Conservation (phyloP, 2,113 vertebrate genomes). For the Raja brachyura region DNA sequence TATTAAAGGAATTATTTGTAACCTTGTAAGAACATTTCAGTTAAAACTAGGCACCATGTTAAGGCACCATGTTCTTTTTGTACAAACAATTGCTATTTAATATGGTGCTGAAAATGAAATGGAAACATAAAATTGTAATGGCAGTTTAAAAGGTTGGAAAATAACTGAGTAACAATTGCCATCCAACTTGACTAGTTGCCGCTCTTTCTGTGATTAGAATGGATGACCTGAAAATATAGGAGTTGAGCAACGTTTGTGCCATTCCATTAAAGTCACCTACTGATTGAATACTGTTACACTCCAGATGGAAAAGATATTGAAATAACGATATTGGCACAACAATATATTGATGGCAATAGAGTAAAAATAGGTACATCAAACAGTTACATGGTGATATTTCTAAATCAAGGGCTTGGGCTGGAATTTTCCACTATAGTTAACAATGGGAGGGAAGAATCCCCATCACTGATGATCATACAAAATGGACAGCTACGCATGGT, state of each 20-base stretch:
- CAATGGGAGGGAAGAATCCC: background rate
- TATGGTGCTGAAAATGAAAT: background rate
- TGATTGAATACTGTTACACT: background rate
- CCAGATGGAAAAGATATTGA: background rate
- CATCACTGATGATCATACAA: conserved; percentile 6
- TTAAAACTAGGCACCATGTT: conserved; percentile 28
- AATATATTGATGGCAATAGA: background rate
- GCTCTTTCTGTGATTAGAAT: background rate
- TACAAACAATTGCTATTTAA: background rate
- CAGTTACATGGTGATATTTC: background rate
- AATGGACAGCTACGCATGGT: background rate
- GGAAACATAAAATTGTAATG: background rate
- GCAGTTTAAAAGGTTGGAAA: background rate
- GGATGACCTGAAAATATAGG: background rate
- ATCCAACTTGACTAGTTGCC: background rate
- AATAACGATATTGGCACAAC: background rate
- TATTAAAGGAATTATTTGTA: background rate
- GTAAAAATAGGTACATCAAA: background rate
- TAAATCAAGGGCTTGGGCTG: background rate
- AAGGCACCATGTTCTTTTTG: background rate
- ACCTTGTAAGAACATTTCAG: background rate
- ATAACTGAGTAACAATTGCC: background rate
- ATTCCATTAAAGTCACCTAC: conserved; percentile 14
- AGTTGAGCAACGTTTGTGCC: background rate
- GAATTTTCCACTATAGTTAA: background rate